These are phyloP conservation scores for Drosophila aff. DNA, from an alignment of 1,140 invertebrate genomes.

Conservation along the genomic window DNA sequence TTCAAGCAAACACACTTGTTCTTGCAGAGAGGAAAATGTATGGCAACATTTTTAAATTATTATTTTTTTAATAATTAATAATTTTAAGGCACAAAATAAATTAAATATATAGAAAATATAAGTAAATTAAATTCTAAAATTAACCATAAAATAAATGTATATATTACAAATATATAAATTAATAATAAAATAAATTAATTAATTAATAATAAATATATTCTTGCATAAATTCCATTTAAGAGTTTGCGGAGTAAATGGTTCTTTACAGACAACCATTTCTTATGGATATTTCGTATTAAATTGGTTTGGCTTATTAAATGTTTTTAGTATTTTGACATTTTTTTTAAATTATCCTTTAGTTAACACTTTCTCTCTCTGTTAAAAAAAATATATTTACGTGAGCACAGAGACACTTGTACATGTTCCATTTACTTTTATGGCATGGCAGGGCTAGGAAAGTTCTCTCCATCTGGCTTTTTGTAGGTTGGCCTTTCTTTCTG, in stretches of 20 bases:
- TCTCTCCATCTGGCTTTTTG: not conserved
- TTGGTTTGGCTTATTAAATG: not conserved
- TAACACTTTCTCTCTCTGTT: not conserved
- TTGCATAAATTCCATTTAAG: not conserved
- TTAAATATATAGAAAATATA: not conserved
- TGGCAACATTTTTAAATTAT: not conserved
- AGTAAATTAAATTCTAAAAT: not conserved
- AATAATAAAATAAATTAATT: too few species aligned
- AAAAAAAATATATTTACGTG: conserved; percentile 11
- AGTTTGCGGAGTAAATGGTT: not conserved
- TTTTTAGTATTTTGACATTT: not conserved
- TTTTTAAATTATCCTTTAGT: too few species aligned
- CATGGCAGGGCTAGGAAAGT: conserved; percentile 39
- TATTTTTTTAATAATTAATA: too few species aligned
- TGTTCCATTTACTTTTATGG: conserved; percentile 81
- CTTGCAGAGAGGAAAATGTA: conserved; percentile 11
- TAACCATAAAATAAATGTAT: not conserved
- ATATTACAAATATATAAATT: not conserved
- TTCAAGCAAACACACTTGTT: conserved; percentile 19
- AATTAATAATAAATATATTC: not conserved
- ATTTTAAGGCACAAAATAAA: not conserved
- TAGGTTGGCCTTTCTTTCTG: conserved; percentile 23
- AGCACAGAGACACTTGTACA: conserved; percentile 35
- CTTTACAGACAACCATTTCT: not conserved
- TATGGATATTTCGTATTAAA: not conserved